These are phyloP conservation scores for Carassius gibelio DNA, from an alignment of 2,113 vertebrate species.

Conservation along the genomic window DNA sequence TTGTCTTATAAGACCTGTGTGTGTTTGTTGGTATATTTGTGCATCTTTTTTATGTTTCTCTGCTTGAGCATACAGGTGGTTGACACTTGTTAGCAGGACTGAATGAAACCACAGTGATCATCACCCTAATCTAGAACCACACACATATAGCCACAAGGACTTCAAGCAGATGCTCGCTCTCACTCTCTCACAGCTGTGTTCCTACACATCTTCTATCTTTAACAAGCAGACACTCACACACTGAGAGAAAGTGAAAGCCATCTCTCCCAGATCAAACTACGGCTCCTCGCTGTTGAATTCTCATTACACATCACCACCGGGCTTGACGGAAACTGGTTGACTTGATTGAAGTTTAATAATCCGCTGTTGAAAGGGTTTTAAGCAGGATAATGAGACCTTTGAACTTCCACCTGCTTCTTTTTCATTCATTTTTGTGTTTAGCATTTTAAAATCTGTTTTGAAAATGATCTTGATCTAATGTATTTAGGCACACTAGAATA, in stretches of 20 bases:
- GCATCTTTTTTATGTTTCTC: neutral
- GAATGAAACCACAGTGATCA: neutral
- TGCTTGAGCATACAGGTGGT: neutral
- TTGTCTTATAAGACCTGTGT: neutral
- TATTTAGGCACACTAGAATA: neutral
- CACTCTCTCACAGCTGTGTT: neutral
- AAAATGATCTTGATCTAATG: neutral
- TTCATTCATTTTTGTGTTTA: neutral
- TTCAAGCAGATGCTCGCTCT: neutral
- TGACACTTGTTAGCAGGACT: constrained; percentile 19
- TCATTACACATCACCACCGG: constrained; percentile 4
- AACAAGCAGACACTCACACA: constrained; percentile 16
- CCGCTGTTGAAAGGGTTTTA: neutral
- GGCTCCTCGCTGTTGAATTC: constrained; percentile 24
- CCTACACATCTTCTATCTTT: constrained; percentile 24
- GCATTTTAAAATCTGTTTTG: neutral
- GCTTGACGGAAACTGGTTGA: constrained; percentile 12
- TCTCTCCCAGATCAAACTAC: constrained; percentile 4
- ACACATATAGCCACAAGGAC: constrained; percentile 1
- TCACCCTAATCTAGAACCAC: neutral
- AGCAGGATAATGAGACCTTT: constrained; percentile 6
- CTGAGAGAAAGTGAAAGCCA: constrained; percentile 1
- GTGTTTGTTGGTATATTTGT: neutral
- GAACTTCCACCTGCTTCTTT: neutral
- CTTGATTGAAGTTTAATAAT: constrained; percentile 39